phyloP scores from a whole-genome alignment of 1,140 invertebrate genomes.

The Brachionus manjavacas region DNA sequence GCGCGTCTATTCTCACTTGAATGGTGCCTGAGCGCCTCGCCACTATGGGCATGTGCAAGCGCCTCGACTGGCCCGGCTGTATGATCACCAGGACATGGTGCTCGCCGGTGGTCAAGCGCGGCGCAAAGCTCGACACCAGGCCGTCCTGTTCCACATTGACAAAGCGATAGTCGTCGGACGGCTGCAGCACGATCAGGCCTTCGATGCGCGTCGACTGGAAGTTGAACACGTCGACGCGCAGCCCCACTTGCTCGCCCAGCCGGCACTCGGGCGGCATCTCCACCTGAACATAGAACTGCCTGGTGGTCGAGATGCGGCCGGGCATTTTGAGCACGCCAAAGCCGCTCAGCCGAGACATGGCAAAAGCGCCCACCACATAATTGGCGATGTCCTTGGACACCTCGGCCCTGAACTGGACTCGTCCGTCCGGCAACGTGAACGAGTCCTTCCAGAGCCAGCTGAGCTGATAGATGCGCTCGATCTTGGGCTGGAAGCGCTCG shows the following conservation, averaged over 20 bases:
- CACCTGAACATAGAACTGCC: slow-evolving; percentile 88
- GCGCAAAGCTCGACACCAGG: slow-evolving; percentile 68
- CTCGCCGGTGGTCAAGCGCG: slow-evolving; percentile 50
- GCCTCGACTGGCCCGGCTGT: background rate
- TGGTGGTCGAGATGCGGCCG: slow-evolving; percentile 65
- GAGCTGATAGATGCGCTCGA: slow-evolving; percentile 50
- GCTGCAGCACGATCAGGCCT: slow-evolving; percentile 72
- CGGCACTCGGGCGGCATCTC: slow-evolving; percentile 77
- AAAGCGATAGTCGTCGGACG: slow-evolving; percentile 80
- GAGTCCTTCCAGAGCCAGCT: slow-evolving; percentile 38
- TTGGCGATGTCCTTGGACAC: slow-evolving; percentile 78
- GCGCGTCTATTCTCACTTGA: background rate
- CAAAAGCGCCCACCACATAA: slow-evolving; percentile 87
- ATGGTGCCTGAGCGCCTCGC: slow-evolving; percentile 6
- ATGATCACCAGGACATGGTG: slow-evolving; percentile 38
- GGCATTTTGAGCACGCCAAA: slow-evolving; percentile 77
- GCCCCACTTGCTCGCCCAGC: slow-evolving; percentile 86
- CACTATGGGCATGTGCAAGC: slow-evolving; percentile 46
- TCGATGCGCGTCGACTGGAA: slow-evolving; percentile 55
- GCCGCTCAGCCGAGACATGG: slow-evolving; percentile 75
- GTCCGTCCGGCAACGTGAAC: slow-evolving; percentile 52
- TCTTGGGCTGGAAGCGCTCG: slow-evolving; percentile 59
- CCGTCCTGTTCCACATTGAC: slow-evolving; percentile 87
- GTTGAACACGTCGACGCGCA: slow-evolving; percentile 87
- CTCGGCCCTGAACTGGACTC: slow-evolving; percentile 68